A percentile compares a stretch with the other conserved stretches of the same genome.
Evolutionary conservation across 1,140 invertebrate genomes (phyloP).

Genomic region (Drosophila orosa): DNA sequence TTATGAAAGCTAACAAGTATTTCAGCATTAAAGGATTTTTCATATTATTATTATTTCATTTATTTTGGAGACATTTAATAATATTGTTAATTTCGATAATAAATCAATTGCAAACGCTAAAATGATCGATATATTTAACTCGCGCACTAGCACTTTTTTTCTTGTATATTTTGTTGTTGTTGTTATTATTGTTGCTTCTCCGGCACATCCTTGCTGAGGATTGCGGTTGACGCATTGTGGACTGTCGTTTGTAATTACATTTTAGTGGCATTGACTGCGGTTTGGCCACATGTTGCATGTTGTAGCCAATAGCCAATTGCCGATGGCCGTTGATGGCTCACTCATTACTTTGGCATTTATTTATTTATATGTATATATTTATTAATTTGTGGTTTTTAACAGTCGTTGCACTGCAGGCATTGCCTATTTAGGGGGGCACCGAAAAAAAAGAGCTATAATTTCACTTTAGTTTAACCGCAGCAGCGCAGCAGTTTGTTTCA

Average conservation of each 20-base stretch:
- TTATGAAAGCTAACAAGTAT: not conserved
- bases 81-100: not conserved
- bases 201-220: slow-evolving; percentile 1
- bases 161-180: not conserved
- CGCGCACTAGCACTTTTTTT: slow-evolving; percentile 11
- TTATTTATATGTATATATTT: slow-evolving; percentile 1
- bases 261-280: slow-evolving; percentile 35
- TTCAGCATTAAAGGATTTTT: not conserved
- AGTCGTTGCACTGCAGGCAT: slow-evolving; percentile 11
- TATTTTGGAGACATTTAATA: not conserved
- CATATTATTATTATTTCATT: not conserved
- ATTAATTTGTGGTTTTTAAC: not conserved
- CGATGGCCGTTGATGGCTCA: slow-evolving; percentile 23
- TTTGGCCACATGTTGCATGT: slow-evolving; percentile 52
- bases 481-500: too few species aligned
- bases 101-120: not conserved
- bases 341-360: slow-evolving; percentile 19
- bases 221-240: slow-evolving; percentile 26
- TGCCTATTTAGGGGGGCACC: slow-evolving; percentile 44
- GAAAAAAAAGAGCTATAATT: not conserved
- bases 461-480: slow-evolving; percentile 19
- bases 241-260: slow-evolving; percentile 40
- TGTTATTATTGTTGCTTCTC: not conserved
- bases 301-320: slow-evolving; percentile 28
- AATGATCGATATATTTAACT: slow-evolving; percentile 2